phyloP scores from a whole-genome alignment of 2,113 vertebrate genomes.

The Colinus virginianus region DNA sequence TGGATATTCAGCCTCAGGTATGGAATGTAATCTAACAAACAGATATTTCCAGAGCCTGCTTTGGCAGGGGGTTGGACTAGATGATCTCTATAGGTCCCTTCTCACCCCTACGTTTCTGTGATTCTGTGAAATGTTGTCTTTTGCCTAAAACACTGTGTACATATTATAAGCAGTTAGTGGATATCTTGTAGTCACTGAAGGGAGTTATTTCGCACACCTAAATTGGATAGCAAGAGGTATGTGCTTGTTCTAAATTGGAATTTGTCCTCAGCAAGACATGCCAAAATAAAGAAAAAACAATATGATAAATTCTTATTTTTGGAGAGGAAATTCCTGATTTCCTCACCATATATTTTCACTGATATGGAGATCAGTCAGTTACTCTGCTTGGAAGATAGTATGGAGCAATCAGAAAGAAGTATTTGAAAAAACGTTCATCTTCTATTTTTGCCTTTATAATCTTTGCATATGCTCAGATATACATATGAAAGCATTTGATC shows the following conservation, averaged over 20 bases:
- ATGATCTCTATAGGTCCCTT: no score
- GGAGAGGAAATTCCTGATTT: background rate
- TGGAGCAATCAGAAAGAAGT: background rate
- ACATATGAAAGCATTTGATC: background rate
- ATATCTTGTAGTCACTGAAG: background rate
- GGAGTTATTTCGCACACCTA: background rate
- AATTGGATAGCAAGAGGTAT: background rate
- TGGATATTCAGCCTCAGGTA: background rate
- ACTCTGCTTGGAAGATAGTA: background rate
- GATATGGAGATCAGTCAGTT: background rate
- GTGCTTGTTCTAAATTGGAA: background rate
- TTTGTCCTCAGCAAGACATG: background rate
- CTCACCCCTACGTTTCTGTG: no score
- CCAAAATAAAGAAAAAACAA: background rate
- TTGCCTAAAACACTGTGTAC: background rate
- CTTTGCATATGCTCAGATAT: background rate
- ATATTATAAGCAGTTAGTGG: background rate
- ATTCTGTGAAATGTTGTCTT: background rate
- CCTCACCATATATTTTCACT: background rate
- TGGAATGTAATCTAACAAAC: background rate
- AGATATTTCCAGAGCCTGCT: background rate
- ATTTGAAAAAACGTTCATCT: background rate
- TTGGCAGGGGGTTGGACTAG: no score
- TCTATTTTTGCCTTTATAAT: background rate
- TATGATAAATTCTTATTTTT: background rate